Conservation (phyloP, 2,888 invertebrate genomes). For the Vanessa cardui region DNA sequence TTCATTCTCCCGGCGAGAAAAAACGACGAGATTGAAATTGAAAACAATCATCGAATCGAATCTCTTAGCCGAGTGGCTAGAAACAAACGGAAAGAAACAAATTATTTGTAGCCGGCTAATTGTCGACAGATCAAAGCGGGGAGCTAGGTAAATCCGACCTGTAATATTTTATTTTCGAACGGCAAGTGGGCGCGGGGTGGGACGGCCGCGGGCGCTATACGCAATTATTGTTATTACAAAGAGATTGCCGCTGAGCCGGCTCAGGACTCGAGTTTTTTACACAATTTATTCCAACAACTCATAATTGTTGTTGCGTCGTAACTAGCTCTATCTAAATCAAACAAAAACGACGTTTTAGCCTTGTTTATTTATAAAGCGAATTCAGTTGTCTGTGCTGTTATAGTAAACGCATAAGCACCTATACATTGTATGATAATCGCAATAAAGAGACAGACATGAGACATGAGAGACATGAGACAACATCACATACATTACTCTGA, state of each 20-base stretch:
- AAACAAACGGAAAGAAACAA: constrained; percentile 67
- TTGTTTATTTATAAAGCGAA: constrained; percentile 2
- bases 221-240: constrained; percentile 83
- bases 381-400: not conserved
- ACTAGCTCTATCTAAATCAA: constrained; percentile 26
- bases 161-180: constrained; percentile 58
- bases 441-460: too few species aligned
- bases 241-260: constrained; percentile 76
- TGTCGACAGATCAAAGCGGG: constrained; percentile 74
- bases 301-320: constrained; percentile 51
- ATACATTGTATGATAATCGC: too few species aligned
- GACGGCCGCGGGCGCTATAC: constrained; percentile 68
- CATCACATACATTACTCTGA: too few species aligned
- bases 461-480: too few species aligned
- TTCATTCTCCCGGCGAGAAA: constrained; percentile 49
- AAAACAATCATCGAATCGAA: constrained; percentile 72
- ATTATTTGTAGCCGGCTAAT: constrained; percentile 77
- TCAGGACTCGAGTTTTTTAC: constrained; percentile 67
- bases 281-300: constrained; percentile 61
- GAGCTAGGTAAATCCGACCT: constrained; percentile 69
- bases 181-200: constrained; percentile 51
- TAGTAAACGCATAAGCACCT: not conserved
- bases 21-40: constrained; percentile 53
- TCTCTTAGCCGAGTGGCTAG: constrained; percentile 64
- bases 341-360: constrained; percentile 17